Evolutionary conservation across 2,888 invertebrate species (phyloP).

Genomic region (Hirtodrosophila trivittata): DNA sequence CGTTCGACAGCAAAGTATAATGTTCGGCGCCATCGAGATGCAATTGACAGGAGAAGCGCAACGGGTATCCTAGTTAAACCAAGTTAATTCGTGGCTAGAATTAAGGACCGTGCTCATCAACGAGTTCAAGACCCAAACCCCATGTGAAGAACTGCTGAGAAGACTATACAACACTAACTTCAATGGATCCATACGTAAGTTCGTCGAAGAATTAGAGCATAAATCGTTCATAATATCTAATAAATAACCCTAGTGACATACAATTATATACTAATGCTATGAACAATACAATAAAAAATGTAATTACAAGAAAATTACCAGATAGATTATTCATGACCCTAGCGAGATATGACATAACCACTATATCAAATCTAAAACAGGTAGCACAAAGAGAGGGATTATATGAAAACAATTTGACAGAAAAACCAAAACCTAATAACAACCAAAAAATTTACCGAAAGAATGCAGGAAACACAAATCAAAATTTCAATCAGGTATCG

Average conservation of each 20-base stretch:
- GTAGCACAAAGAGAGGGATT: neutral
- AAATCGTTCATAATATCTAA: neutral
- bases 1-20: neutral
- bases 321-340: neutral
- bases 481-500: no score
- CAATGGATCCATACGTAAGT: neutral
- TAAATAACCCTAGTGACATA: neutral
- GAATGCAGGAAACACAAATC: no score
- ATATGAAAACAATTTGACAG: conserved; percentile 12
- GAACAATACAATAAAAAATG: neutral
- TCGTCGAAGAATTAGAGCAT: neutral
- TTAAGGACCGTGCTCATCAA: neutral
- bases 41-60: neutral
- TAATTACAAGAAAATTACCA: neutral
- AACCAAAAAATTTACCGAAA: no score
- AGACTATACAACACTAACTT: neutral
- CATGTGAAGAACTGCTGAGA: neutral
- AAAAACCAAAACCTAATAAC: conserved; percentile 1
- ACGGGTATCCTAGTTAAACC: neutral
- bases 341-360: neutral
- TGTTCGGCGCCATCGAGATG: neutral
- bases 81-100: neutral
- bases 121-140: neutral
- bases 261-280: neutral
- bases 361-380: neutral